Conservation (phyloP, 2,888 invertebrate genomes). For the Eupithecia abbreviata region DNA sequence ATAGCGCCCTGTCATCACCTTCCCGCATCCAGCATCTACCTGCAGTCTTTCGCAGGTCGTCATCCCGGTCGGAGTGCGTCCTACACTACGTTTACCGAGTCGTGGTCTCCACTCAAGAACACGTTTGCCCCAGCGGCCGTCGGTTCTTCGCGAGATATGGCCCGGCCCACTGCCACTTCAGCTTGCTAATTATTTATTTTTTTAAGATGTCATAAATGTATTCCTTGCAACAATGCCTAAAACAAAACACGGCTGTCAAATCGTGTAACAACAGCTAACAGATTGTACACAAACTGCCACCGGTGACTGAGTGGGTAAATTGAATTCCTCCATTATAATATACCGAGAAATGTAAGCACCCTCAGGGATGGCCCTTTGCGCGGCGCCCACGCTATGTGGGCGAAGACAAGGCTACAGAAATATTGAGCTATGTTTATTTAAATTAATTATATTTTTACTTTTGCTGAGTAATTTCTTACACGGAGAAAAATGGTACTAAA, state of each 20-base stretch:
- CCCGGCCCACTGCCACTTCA: no score
- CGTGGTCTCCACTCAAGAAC: no score
- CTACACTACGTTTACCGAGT: no score
- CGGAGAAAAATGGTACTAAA: neutral
- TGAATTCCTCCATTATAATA: constrained; percentile 37
- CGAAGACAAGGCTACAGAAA: constrained; percentile 15
- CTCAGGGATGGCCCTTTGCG: constrained; percentile 37
- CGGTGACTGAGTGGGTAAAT: constrained; percentile 30
- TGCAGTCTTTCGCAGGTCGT: no score
- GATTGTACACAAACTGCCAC: constrained; percentile 19
- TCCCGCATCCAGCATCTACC: no score
- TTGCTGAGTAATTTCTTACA: neutral
- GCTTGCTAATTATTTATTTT: no score
- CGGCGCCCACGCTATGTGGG: constrained; percentile 36
- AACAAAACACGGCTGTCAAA: neutral
- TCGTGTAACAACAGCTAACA: constrained; percentile 10
- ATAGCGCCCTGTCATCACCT: no score
- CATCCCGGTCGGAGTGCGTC: no score
- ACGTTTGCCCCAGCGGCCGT: no score
- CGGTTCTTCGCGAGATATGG: no score
- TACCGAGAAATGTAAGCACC: constrained; percentile 38
- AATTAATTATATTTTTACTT: neutral
- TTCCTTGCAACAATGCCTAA: neutral
- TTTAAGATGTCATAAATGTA: neutral
- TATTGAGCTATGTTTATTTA: constrained; percentile 3